A percentile compares a stretch with the other conserved stretches of the same genome.
These are phyloP conservation scores for Thunnus albacares DNA, from an alignment of 2,797 vertebrate genomes.

Conservation along the genomic window DNA sequence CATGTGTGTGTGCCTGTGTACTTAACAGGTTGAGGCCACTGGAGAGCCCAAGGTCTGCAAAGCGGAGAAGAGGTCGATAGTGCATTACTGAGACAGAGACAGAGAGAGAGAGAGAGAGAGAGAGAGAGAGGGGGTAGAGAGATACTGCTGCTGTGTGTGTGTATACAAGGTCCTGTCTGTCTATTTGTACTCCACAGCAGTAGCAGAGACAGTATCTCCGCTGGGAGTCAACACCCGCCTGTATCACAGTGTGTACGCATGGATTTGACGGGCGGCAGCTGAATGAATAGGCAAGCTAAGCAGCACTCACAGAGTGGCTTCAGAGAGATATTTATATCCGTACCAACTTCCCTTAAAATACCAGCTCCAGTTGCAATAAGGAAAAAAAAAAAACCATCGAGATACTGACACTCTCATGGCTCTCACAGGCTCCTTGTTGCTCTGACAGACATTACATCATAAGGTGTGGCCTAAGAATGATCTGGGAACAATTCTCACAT, in stretches of 20 bases:
- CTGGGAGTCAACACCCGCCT: constrained; percentile 54
- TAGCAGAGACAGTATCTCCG: constrained; percentile 42
- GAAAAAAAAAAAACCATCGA: neutral
- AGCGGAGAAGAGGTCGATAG: constrained; percentile 81
- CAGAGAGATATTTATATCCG: constrained; percentile 45
- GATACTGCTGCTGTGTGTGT: constrained; percentile 20
- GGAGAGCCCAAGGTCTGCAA: constrained; percentile 78
- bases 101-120: constrained; percentile 8
- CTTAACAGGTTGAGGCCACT: constrained; percentile 78
- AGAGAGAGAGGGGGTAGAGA: neutral
- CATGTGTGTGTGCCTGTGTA: constrained; percentile 58
- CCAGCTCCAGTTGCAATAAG: constrained; percentile 3
- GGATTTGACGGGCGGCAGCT: constrained; percentile 33
- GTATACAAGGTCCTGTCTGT: constrained; percentile 55
- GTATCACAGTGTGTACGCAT: constrained; percentile 21
- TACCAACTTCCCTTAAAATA: constrained; percentile 37
- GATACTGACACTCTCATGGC: constrained; percentile 27
- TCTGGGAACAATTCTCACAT: constrained; percentile 59
- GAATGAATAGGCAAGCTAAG: constrained; percentile 28
- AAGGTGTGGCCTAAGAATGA: constrained; percentile 62
- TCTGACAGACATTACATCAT: constrained; percentile 70
- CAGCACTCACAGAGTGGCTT: constrained; percentile 31
- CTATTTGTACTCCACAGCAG: constrained; percentile 57
- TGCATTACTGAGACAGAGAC: constrained; percentile 73
- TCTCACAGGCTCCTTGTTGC: constrained; percentile 18